Conservation (phyloP, 2,113 vertebrate species). For the Seriola aureovittata region DNA sequence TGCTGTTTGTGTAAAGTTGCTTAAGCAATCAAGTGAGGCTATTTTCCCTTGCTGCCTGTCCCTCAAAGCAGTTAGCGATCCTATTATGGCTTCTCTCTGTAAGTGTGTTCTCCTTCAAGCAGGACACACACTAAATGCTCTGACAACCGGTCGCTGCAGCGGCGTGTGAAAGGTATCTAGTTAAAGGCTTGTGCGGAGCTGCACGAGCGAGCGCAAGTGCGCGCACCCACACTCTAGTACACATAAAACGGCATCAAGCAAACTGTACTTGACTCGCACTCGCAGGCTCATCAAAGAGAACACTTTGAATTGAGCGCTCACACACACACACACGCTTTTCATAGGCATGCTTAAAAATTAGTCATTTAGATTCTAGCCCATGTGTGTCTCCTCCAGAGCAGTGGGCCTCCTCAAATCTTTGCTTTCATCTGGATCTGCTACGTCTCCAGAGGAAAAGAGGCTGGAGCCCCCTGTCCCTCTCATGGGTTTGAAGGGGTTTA, state of each 20-base stretch:
- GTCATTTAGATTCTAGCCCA: constrained; percentile 71
- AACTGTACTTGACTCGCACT: constrained; percentile 67
- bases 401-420: constrained; percentile 56
- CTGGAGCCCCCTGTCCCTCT: constrained; percentile 49
- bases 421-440: constrained; percentile 73
- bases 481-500: constrained; percentile 60
- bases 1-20: constrained; percentile 7
- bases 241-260: constrained; percentile 66
- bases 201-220: constrained; percentile 3
- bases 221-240: constrained; percentile 16
- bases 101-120: constrained; percentile 30
- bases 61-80: constrained; percentile 44
- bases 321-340: constrained; percentile 28
- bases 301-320: constrained; percentile 52
- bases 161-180: constrained; percentile 56
- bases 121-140: constrained; percentile 47
- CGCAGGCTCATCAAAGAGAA: constrained; percentile 66
- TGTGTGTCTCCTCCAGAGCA: constrained; percentile 44
- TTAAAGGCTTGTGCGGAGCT: constrained; percentile 47
- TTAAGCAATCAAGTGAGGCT: constrained; percentile 23
- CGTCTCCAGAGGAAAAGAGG: constrained; percentile 65
- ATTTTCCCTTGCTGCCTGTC: constrained; percentile 9
- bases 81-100: constrained; percentile 43
- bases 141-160: constrained; percentile 57
- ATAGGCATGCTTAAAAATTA: constrained; percentile 32